Evolutionary conservation across 2,113 vertebrate species (phyloP).

Genomic region (Anseranas semipalmata): DNA sequence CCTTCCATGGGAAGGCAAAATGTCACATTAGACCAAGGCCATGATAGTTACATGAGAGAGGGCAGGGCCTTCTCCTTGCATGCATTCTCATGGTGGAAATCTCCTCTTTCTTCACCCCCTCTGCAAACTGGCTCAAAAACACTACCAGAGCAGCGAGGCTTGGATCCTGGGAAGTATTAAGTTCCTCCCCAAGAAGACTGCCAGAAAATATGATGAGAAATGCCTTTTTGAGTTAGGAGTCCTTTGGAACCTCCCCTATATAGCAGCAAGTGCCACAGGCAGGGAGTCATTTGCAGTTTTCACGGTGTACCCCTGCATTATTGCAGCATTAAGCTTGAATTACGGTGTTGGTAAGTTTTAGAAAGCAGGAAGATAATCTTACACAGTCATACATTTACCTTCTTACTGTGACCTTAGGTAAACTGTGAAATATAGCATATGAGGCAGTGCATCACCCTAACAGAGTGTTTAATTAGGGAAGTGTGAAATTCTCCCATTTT

Average conservation of each 20-base stretch:
- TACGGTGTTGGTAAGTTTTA: neutral
- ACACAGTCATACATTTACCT: neutral
- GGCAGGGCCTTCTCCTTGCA: neutral
- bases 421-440: neutral
- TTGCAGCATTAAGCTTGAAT: neutral
- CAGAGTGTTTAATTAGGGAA: neutral
- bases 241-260: rapidly evolving
- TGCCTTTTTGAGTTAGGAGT: neutral
- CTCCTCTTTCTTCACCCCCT: neutral
- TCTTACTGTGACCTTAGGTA: neutral
- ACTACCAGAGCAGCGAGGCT: neutral
- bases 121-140: rapidly evolving
- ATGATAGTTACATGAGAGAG: neutral
- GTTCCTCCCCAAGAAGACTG: neutral
- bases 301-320: neutral
- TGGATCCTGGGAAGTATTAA: neutral
- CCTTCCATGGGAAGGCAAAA: neutral
- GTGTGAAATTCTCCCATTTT: neutral
- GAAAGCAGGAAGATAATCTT: neutral
- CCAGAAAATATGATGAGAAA: neutral
- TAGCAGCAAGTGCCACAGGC: neutral
- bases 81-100: neutral
- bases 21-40: neutral
- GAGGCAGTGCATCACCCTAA: neutral
- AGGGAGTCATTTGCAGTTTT: neutral